A percentile compares a stretch with the other conserved stretches of the same genome.
These are phyloP conservation scores for Danaus melanippus DNA, from an alignment of 1,140 invertebrate species.

Conservation along the genomic window DNA sequence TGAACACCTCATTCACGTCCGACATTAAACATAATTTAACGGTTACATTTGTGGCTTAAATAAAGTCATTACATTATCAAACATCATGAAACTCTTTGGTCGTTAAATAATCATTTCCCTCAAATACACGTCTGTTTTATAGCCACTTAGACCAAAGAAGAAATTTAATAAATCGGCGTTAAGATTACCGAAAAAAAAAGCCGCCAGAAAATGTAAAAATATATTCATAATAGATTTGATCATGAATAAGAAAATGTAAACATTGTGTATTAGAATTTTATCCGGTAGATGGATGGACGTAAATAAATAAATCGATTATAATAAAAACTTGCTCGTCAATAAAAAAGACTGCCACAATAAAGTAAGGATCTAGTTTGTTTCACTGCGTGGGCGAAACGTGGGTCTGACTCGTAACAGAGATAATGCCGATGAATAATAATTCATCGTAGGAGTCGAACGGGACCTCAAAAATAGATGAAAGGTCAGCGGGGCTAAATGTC, in stretches of 20 bases:
- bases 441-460: slow-evolving; percentile 49
- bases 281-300: neutral
- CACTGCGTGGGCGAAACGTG: slow-evolving; percentile 40
- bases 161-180: no score
- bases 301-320: slow-evolving; percentile 34
- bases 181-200: no score
- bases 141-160: no score
- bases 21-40: slow-evolving; percentile 21
- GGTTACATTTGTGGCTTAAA: slow-evolving; percentile 24
- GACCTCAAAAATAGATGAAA: slow-evolving; percentile 45
- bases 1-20: slow-evolving; percentile 14
- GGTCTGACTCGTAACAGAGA: slow-evolving; percentile 34
- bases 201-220: no score
- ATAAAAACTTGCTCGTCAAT: slow-evolving; percentile 29
- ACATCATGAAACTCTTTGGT: slow-evolving; percentile 23
- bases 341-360: slow-evolving; percentile 42
- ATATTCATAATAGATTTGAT: no score
- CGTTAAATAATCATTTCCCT: slow-evolving; percentile 27
- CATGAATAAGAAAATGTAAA: no score
- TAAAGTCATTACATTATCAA: slow-evolving; percentile 33
- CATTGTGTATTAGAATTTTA: no score
- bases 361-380: slow-evolving; percentile 48
- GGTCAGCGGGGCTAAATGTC: slow-evolving; percentile 59
- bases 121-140: slow-evolving; percentile 9
- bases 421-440: slow-evolving; percentile 52